phyloP scores from a whole-genome alignment of 2,797 vertebrate genomes.

The Scomberomorus guttatus region DNA sequence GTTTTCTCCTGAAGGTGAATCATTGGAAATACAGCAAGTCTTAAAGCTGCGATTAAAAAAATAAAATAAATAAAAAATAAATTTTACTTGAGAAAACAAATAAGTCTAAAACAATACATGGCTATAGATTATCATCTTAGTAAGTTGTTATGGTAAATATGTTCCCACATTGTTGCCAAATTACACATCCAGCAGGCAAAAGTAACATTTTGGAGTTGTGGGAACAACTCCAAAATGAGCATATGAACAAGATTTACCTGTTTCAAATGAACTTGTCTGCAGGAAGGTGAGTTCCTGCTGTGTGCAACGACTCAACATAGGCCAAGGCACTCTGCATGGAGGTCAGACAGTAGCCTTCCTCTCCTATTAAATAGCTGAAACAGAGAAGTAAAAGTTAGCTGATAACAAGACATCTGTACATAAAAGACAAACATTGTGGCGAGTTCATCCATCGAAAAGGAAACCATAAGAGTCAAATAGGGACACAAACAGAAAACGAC shows the following conservation, averaged over 20 bases:
- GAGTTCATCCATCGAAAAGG: background rate
- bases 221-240: too few species aligned
- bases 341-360: slow-evolving; percentile 97
- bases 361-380: slow-evolving; percentile 93
- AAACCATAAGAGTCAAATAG: background rate
- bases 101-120: too few species aligned
- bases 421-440: background rate
- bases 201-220: too few species aligned
- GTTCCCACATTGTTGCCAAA: too few species aligned
- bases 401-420: background rate
- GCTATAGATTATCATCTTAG: too few species aligned
- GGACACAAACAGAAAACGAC: background rate
- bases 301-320: slow-evolving; percentile 90
- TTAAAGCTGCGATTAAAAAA: too few species aligned
- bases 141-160: too few species aligned
- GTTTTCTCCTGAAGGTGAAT: too few species aligned
- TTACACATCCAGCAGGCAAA: too few species aligned
- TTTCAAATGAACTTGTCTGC: slow-evolving; percentile 67
- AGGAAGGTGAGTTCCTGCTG: slow-evolving; percentile 49
- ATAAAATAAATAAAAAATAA: too few species aligned
- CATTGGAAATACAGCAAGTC: too few species aligned
- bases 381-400: slow-evolving; percentile 24
- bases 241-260: slow-evolving; percentile 54
- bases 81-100: too few species aligned
- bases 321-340: slow-evolving; percentile 95